Conservation (phyloP, 2,888 invertebrate species). For the Drosophila infuscata region DNA sequence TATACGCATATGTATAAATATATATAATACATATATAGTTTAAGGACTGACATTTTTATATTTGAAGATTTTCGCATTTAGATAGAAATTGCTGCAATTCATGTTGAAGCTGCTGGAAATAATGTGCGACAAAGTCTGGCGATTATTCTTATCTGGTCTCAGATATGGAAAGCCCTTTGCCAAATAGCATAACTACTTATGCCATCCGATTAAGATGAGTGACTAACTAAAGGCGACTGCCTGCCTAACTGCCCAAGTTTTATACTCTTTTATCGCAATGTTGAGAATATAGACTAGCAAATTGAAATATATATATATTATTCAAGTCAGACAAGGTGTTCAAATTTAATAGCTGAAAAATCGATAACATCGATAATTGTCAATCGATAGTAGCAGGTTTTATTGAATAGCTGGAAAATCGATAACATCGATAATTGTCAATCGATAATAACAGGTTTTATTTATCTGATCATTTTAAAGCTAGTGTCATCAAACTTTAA, state of each 20-base stretch:
- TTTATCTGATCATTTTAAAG: too few species aligned
- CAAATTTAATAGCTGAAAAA: not conserved
- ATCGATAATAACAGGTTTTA: too few species aligned
- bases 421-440: too few species aligned
- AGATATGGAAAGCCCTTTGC: slow-evolving; percentile 26
- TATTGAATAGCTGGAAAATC: too few species aligned
- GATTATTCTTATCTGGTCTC: slow-evolving; percentile 11
- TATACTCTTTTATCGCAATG: not conserved
- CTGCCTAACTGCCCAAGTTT: slow-evolving; percentile 21
- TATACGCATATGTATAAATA: not conserved
- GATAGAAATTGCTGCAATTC: not conserved
- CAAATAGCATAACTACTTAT: slow-evolving; percentile 45
- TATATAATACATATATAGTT: not conserved
- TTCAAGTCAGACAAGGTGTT: not conserved
- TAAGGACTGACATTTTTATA: not conserved
- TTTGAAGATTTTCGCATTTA: not conserved
- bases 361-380: not conserved
- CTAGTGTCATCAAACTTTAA: not conserved
- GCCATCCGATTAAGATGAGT: slow-evolving; percentile 41
- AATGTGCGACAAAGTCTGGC: slow-evolving; percentile 3
- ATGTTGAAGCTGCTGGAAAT: slow-evolving; percentile 2
- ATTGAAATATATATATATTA: not conserved
- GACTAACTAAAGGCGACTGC: slow-evolving; percentile 32
- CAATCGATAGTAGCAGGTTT: too few species aligned
- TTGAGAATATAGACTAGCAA: not conserved